These are phyloP conservation scores for Laterallus jamaicensis DNA, from an alignment of 2,113 vertebrate species.

Conservation along the genomic window DNA sequence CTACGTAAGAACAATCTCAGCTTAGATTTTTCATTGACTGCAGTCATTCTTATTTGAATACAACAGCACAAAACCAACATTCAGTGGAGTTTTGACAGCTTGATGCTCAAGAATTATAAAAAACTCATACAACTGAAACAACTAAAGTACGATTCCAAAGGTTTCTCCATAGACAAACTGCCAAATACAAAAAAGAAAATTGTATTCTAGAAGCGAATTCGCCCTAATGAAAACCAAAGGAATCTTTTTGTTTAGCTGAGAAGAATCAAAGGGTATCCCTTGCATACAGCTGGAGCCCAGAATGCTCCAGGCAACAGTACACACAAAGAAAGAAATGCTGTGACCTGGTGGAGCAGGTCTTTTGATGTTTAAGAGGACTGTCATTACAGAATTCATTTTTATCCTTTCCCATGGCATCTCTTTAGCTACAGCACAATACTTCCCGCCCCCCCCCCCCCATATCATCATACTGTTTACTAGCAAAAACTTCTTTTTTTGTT, in stretches of 20 bases:
- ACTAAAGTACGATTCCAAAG: neutral
- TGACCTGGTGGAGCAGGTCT: neutral
- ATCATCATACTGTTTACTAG: neutral
- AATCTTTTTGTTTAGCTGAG: neutral
- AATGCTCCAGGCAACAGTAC: neutral
- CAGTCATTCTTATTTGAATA: neutral
- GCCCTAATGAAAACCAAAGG: neutral
- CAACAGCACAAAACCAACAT: neutral
- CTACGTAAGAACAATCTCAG: neutral
- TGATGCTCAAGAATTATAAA: neutral
- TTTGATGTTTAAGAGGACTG: neutral
- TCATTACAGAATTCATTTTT: neutral
- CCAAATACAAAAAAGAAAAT: neutral
- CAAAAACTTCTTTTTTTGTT: neutral
- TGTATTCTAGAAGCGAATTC: neutral
- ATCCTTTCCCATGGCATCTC: neutral
- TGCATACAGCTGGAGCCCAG: neutral
- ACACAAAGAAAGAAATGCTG: neutral
- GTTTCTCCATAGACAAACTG: neutral
- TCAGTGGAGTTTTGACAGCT: neutral
- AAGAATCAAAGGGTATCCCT: neutral
- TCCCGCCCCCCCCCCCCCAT: neutral
- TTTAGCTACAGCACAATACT: neutral
- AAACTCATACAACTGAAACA: neutral
- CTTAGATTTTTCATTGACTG: neutral